Conservation (phyloP, 2,888 invertebrate genomes). For the Parnassius orleans region DNA sequence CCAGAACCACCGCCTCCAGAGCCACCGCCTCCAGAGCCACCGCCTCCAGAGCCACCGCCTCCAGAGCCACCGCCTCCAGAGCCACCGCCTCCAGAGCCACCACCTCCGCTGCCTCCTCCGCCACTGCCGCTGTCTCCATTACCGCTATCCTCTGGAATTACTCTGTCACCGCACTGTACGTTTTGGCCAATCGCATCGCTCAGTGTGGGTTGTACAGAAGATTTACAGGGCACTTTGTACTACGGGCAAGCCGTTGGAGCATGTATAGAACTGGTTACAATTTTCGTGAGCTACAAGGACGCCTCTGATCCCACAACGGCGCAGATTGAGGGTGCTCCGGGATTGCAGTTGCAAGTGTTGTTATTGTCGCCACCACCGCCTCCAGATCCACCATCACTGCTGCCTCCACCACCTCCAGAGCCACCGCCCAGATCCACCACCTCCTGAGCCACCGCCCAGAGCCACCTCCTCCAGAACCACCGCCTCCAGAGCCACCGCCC, state of each 20-base stretch:
- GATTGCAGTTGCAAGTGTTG: conserved; percentile 33
- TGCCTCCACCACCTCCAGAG: too few relatives aligned
- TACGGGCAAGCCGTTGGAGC: conserved; percentile 40
- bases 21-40: neutral
- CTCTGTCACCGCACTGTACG: conserved; percentile 45
- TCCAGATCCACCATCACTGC: neutral
- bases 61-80: too few relatives aligned
- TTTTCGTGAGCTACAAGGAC: conserved; percentile 44
- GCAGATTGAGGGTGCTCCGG: conserved; percentile 44
- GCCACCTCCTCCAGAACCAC: too few relatives aligned
- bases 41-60: too few relatives aligned
- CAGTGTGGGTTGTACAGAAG: conserved; percentile 41
- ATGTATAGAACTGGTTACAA: conserved; percentile 49
- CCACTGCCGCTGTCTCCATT: neutral
- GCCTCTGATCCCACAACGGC: conserved; percentile 40
- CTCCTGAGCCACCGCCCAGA: too few relatives aligned
- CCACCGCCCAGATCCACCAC: too few relatives aligned
- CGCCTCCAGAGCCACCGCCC: too few relatives aligned
- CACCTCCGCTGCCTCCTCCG: neutral
- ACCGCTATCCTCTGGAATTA: conserved; percentile 29
- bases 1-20: too few relatives aligned
- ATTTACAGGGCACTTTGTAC: conserved; percentile 33
- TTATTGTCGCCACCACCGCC: conserved; percentile 1
- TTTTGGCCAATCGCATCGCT: conserved; percentile 48
- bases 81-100: too few relatives aligned